Evolutionary conservation across 23 tunicate genomes (phyloP), one percentile per base, ranked within the genome.

Genomic region (Halocynthia roretzi): DNA sequence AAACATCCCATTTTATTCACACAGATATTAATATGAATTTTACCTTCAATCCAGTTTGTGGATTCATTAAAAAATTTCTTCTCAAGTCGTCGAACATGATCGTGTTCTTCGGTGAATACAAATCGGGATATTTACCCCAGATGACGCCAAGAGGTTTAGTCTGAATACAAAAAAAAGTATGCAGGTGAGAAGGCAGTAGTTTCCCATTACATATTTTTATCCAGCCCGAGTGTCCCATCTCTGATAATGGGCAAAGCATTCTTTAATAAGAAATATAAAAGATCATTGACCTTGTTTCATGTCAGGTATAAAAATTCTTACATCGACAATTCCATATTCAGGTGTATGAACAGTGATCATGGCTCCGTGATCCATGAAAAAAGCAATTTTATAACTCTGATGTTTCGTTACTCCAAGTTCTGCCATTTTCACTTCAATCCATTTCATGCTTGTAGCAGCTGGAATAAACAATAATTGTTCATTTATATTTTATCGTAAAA

Each of bases 361-460:
- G 0, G 98, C 98, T 5, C 89, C 88, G 76, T 83, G 88, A 54
- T 93, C 98, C 89, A 93, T 76, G 54, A 83, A 83, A 69, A 93
- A 93, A 0, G 84, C 81, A 65, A 93, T 87, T 61, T 87, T 87
- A 56, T 93, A 93, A 54, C 88, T 84, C 7, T 80, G 89, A 61
- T 93, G 83, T 5, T 31, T 72, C 5, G 86, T 83, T 5, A 93
- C 98, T 0, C 98, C 98, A 7, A 93, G 74, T 53, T 93, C 91
- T 22, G 80, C 69, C 98, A 93, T 93, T 84, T 93, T 93, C 53
- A 93, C 94, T 56, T 87, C 86, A 49, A 93, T 93, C 98, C 98
- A 93, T 66, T 83, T 87, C 98, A 93, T 93, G 68, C 95, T 87
- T 52, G 98, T 93, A 18, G 98, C 98, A 70, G 98, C 91, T 86